A percentile compares a stretch with the other conserved stretches of the same genome.
Evolutionary conservation across 37 sponge, comb jelly and placozoan species (phyloP).

Genomic region (Cladorhizidae sp.): DNA sequence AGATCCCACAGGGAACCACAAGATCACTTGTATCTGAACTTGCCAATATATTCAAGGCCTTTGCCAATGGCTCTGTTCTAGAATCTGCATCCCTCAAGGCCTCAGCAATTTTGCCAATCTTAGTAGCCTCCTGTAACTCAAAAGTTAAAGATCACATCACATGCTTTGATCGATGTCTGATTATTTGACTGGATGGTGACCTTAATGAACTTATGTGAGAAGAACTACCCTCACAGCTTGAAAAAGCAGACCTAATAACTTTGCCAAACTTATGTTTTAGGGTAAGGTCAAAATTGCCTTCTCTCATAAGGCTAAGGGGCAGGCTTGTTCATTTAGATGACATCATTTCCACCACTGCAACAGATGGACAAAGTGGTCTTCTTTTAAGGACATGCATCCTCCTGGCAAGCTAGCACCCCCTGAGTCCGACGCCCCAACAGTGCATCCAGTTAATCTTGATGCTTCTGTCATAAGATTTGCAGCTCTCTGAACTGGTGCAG

Average conservation of each 20-base stretch:
- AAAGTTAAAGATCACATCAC: neutral
- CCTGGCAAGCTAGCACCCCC: too few species aligned
- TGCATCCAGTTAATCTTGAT: too few species aligned
- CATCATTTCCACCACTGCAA: neutral
- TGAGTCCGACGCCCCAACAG: too few species aligned
- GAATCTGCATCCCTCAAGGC: slow-evolving; percentile 16
- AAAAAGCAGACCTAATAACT: neutral
- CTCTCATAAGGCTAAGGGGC: neutral
- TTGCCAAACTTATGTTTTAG: slow-evolving; percentile 10
- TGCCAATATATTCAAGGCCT: slow-evolving; percentile 10
- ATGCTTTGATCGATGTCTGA: slow-evolving; percentile 5
- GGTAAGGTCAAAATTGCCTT: neutral
- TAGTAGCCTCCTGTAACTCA: slow-evolving; percentile 10
- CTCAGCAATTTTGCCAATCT: neutral
- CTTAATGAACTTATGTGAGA: neutral
- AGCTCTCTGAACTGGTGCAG: too few species aligned
- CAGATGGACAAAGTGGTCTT: neutral
- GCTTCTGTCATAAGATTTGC: too few species aligned
- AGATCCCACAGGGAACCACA: slow-evolving; percentile 8
- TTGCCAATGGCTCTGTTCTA: slow-evolving; percentile 12
- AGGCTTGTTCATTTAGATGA: neutral
- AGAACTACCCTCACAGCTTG: neutral
- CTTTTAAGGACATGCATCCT: too few species aligned
- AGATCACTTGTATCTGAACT: slow-evolving; percentile 25
- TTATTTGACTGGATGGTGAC: slow-evolving; percentile 1